Percentiles rank a stretch among this genome's conserved stretches.
These are phyloP conservation scores for Diorhabda carinulata DNA, from an alignment of 1,140 invertebrate genomes.

Conservation along the genomic window DNA sequence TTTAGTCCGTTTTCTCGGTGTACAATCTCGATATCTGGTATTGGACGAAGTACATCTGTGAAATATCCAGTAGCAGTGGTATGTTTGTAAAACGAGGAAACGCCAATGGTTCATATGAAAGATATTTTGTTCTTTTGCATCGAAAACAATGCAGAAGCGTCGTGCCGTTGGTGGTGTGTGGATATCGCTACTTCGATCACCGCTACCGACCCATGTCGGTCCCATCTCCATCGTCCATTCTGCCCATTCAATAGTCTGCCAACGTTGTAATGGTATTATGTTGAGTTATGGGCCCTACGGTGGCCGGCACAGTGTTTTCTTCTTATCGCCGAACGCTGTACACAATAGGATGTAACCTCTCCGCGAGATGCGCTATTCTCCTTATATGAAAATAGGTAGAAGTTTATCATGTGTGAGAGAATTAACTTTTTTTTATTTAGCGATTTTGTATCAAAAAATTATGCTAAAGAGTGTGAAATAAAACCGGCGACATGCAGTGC, in stretches of 20 bases:
- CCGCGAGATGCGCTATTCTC: not conserved
- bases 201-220: conserved; percentile 27
- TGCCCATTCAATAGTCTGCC: conserved; percentile 28
- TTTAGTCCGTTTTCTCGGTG: not conserved
- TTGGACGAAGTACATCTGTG: not conserved
- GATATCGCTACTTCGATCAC: conserved; percentile 26
- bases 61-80: conserved; percentile 2
- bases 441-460: too few species aligned
- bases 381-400: not conserved
- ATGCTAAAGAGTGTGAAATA: too few species aligned
- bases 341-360: conserved; percentile 7
- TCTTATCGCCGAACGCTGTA: conserved; percentile 10
- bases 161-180: conserved; percentile 21
- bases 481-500: too few species aligned
- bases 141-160: conserved; percentile 24
- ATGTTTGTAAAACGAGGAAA: not conserved
- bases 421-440: not conserved
- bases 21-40: not conserved
- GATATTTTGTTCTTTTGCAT: conserved; percentile 11
- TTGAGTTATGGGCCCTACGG: conserved; percentile 25
- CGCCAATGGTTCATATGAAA: conserved; percentile 5
- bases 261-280: conserved; percentile 31
- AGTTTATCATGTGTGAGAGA: not conserved
- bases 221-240: conserved; percentile 22
- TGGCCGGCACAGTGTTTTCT: conserved; percentile 21